Evolutionary conservation across 1,140 invertebrate species (phyloP).

Genomic region (Myzus persicae): DNA sequence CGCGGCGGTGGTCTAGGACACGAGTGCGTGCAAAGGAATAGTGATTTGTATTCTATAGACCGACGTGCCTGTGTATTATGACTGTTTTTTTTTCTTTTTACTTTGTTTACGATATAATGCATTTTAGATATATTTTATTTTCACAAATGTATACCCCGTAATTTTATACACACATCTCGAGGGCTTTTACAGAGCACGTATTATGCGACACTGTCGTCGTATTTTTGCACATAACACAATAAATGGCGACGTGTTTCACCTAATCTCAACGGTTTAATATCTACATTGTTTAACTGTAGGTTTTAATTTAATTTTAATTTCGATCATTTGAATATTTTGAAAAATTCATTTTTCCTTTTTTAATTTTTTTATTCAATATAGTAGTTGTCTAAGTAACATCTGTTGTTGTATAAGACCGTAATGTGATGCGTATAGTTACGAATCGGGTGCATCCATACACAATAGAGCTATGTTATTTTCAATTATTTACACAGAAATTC

Average conservation of each 20-base stretch:
- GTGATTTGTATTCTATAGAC: slow-evolving; percentile 20
- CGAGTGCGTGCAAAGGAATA: background rate
- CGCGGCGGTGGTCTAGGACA: background rate
- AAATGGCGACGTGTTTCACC: background rate
- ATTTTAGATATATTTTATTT: background rate
- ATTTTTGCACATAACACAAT: background rate
- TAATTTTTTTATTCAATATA: too few relatives aligned
- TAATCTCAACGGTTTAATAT: background rate
- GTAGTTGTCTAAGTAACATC: too few relatives aligned
- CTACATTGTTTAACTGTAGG: background rate
- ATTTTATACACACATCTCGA: background rate
- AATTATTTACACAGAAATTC: too few relatives aligned
- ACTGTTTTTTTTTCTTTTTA: background rate
- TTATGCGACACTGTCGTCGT: background rate
- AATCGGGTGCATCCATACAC: too few relatives aligned
- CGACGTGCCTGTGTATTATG: background rate
- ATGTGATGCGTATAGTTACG: too few relatives aligned
- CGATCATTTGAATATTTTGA: too few relatives aligned
- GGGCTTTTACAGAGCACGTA: background rate
- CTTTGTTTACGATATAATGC: background rate
- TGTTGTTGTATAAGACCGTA: too few relatives aligned
- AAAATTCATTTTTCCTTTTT: too few relatives aligned
- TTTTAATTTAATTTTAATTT: background rate
- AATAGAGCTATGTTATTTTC: too few relatives aligned
- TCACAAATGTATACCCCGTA: background rate